Percentiles rank a stretch among this genome's conserved stretches.
These are phyloP conservation scores for Hypselothyrea guttata DNA, from an alignment of 2,888 invertebrate species.

Conservation along the genomic window DNA sequence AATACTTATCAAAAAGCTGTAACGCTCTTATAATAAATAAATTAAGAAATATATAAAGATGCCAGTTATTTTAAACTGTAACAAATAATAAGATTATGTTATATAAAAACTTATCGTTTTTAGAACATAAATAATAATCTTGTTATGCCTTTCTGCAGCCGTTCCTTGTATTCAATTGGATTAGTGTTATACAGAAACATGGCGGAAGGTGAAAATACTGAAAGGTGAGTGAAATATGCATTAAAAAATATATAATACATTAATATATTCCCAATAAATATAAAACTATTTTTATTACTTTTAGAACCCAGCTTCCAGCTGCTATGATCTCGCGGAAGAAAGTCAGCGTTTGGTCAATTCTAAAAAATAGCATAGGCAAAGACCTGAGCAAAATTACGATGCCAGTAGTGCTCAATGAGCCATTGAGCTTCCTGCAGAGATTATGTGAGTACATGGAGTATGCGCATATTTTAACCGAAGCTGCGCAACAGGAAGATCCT, in stretches of 20 bases:
- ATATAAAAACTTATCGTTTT: no score
- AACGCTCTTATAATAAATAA: no score
- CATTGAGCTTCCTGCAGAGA: conserved; percentile 95
- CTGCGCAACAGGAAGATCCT: conserved; percentile 90
- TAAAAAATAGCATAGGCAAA: conserved; percentile 95
- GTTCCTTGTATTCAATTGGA: no score
- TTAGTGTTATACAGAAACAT: not conserved
- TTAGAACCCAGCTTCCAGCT: conserved; percentile 88
- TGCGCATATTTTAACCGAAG: conserved; percentile 86
- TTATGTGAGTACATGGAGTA: conserved; percentile 98
- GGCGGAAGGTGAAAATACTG: conserved; percentile 11
- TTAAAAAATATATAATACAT: no score
- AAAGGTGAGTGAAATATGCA: conserved; percentile 23
- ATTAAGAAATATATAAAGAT: no score
- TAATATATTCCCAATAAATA: no score
- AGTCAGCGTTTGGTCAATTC: conserved; percentile 94
- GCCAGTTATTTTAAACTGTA: no score
- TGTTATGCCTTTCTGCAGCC: no score
- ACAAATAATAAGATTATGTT: no score
- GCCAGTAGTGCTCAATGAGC: conserved; percentile 98
- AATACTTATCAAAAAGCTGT: no score
- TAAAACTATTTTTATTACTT: no score
- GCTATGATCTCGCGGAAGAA: conserved; percentile 90
- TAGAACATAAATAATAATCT: no score
- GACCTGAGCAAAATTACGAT: conserved; percentile 97